Percentiles rank a stretch among this genome's conserved stretches.
These are phyloP conservation scores for Callithrix jacchus DNA, from an alignment of 2,113 vertebrate genomes.

Conservation along the genomic window DNA sequence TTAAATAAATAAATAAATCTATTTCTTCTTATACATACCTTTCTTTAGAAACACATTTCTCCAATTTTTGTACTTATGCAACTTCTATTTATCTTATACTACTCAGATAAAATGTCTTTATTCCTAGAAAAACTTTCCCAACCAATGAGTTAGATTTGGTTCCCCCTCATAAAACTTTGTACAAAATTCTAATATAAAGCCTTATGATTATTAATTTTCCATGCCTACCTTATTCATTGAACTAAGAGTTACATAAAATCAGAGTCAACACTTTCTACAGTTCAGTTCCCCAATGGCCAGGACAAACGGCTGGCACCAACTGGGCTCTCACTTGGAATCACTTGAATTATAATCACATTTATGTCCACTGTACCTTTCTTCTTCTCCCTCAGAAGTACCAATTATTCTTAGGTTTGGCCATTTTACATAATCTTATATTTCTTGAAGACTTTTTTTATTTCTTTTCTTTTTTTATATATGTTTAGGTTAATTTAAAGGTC, in stretches of 20 bases:
- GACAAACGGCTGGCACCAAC: not conserved
- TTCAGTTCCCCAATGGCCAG: not conserved
- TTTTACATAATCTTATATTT: too few relatives aligned
- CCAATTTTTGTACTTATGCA: not conserved
- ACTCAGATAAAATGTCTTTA: not conserved
- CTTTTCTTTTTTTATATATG: too few relatives aligned
- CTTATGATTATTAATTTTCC: not conserved
- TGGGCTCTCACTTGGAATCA: not conserved
- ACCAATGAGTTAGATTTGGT: not conserved
- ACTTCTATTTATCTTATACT: not conserved
- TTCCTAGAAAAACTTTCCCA: not conserved
- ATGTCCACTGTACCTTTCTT: not conserved
- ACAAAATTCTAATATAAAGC: not conserved
- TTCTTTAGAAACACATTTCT: not conserved
- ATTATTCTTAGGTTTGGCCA: too few relatives aligned
- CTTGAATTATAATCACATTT: not conserved
- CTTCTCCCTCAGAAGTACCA: too few relatives aligned
- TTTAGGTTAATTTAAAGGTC: too few relatives aligned
- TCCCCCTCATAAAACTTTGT: not conserved
- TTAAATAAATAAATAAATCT: not conserved
- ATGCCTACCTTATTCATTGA: not conserved
- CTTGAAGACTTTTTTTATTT: too few relatives aligned
- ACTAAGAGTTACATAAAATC: not conserved
- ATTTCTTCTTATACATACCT: not conserved
- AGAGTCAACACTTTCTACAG: not conserved